A percentile compares a stretch with the other conserved stretches of the same genome.
Conservation (phyloP, 2,113 vertebrate genomes). For the Excalfactoria chinensis region DNA sequence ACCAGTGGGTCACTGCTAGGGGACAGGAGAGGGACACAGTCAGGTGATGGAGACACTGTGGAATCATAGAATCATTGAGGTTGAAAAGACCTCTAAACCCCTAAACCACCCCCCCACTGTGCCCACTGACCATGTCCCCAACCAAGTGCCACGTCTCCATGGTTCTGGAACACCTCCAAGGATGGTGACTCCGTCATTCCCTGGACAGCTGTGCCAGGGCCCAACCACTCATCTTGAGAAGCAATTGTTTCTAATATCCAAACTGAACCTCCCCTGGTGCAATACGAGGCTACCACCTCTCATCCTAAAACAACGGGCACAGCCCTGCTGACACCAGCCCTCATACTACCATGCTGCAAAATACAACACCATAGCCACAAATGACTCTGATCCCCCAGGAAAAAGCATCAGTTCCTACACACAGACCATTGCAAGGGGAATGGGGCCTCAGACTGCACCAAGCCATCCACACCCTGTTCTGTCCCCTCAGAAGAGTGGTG, state of each 20-base stretch:
- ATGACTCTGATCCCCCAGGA: accelerated
- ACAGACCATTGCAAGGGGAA: accelerated
- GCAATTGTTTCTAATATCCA: no score
- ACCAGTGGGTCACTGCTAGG: neutral
- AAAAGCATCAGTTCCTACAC: accelerated
- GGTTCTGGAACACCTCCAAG: no score
- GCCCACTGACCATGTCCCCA: no score
- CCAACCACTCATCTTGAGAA: no score
- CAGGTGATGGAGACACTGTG: accelerated
- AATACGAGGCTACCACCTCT: no score
- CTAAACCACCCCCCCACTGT: no score
- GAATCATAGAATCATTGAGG: no score
- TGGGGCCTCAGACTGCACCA: accelerated
- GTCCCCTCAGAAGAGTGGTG: accelerated
- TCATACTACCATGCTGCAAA: neutral
- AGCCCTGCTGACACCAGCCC: neutral
- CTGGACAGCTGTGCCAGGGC: no score
- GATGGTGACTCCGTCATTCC: no score
- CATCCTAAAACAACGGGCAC: neutral
- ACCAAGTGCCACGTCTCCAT: no score
- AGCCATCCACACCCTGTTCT: neutral
- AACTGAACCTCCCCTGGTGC: no score
- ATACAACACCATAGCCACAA: accelerated
- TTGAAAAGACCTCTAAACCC: no score
- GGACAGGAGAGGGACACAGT: neutral